Evolutionary conservation across 1,140 invertebrate species (phyloP).

Genomic region (Papilio xuthus): DNA sequence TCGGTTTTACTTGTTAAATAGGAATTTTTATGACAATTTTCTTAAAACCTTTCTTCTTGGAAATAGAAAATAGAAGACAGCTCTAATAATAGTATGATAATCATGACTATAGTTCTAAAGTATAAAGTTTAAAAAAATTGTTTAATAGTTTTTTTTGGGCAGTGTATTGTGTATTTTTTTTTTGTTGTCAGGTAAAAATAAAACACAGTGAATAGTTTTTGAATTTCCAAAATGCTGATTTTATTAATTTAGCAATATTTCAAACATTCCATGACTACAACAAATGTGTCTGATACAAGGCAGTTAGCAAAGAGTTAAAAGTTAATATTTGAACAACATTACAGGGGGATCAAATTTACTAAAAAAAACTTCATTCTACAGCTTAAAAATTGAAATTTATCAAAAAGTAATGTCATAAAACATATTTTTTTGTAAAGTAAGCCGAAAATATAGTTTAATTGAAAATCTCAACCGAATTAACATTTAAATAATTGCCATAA

Average conservation of each 20-base stretch:
- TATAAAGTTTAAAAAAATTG: too few species aligned
- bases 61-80: too few species aligned
- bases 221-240: slow-evolving; percentile 59
- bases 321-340: slow-evolving; percentile 39
- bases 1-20: too few species aligned
- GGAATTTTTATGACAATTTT: too few species aligned
- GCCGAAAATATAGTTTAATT: too few species aligned
- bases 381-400: not conserved
- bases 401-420: not conserved
- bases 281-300: slow-evolving; percentile 61
- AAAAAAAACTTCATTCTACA: slow-evolving; percentile 5
- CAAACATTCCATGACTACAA: slow-evolving; percentile 74
- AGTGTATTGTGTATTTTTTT: slow-evolving; percentile 4
- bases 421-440: too few species aligned
- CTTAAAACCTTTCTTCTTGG: too few species aligned
- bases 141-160: not conserved
- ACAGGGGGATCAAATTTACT: slow-evolving; percentile 36
- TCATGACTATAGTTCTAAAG: too few species aligned
- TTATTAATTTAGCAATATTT: slow-evolving; percentile 64
- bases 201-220: slow-evolving; percentile 64
- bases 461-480: too few species aligned
- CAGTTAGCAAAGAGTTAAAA: slow-evolving; percentile 53
- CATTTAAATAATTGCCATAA: too few species aligned
- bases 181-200: slow-evolving; percentile 43
- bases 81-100: too few species aligned